Evolutionary conservation across 2,797 vertebrate genomes (phyloP).

Genomic region (Notolepis coatsorum): DNA sequence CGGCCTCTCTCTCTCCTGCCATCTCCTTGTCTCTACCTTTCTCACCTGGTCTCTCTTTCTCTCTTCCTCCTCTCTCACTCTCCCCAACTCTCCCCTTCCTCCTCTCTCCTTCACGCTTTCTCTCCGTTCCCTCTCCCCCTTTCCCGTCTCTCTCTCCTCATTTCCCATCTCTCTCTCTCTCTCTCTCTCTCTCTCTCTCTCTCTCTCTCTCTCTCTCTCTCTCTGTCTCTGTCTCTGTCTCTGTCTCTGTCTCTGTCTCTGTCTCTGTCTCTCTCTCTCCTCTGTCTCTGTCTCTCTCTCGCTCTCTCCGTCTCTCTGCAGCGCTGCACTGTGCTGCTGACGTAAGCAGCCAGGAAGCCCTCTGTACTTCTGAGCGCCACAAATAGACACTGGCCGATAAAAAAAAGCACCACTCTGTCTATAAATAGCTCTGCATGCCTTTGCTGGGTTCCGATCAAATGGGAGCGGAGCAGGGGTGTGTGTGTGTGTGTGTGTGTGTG

Average conservation of each 20-base stretch:
- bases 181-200: conserved; percentile 18
- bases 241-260: conserved; percentile 21
- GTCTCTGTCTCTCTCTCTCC: conserved; percentile 9
- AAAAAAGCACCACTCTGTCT: conserved; percentile 80
- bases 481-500: conserved; percentile 2
- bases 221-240: background rate
- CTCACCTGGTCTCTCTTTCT: background rate
- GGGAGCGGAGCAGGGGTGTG: conserved; percentile 54
- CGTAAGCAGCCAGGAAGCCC: conserved; percentile 85
- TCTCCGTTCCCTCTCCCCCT: conserved; percentile 37
- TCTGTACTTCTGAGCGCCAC: conserved; percentile 81
- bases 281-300: background rate
- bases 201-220: background rate
- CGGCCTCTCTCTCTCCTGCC: conserved; percentile 16
- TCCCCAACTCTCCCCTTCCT: conserved; percentile 31
- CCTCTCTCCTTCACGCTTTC: conserved; percentile 69
- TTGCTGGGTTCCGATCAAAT: conserved; percentile 77
- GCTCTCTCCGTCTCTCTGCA: conserved; percentile 70
- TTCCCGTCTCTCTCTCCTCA: too few species aligned
- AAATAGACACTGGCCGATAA: conserved; percentile 84
- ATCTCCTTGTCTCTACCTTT: background rate
- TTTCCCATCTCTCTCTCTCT: conserved; percentile 36
- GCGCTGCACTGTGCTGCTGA: conserved; percentile 76
- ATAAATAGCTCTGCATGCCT: conserved; percentile 81
- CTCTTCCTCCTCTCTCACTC: background rate